These are phyloP conservation scores for Lamprotornis superbus DNA, from an alignment of 2,113 vertebrate genomes.

Conservation along the genomic window DNA sequence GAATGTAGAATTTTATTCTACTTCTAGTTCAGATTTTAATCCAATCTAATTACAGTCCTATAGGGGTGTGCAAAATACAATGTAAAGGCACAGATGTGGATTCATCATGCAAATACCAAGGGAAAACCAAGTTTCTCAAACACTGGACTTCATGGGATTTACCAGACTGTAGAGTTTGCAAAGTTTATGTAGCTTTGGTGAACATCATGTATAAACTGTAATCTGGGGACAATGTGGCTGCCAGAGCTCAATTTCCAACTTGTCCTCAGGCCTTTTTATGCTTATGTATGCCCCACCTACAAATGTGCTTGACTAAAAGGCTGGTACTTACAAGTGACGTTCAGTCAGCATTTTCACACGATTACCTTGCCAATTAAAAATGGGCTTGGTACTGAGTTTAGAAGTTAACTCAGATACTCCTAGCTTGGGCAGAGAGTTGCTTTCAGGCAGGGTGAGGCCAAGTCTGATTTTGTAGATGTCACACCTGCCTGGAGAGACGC, in stretches of 20 bases:
- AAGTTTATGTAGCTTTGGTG: neutral
- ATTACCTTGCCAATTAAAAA: slow-evolving; percentile 65
- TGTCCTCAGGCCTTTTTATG: neutral
- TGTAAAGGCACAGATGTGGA: neutral
- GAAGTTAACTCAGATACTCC: slow-evolving; percentile 68
- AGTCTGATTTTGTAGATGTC: slow-evolving; percentile 45
- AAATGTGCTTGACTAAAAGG: slow-evolving; percentile 41
- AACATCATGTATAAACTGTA: neutral
- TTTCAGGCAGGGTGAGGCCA: slow-evolving; percentile 68
- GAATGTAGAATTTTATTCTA: neutral
- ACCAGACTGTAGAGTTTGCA: neutral
- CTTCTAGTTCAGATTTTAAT: neutral
- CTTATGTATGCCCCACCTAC: slow-evolving; percentile 21
- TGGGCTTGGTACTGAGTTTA: slow-evolving; percentile 62
- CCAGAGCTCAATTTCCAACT: slow-evolving; percentile 41
- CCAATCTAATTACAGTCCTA: neutral
- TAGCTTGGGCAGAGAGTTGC: slow-evolving; percentile 66
- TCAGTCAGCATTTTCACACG: slow-evolving; percentile 72
- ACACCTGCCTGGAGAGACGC: slow-evolving; percentile 69
- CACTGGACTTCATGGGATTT: neutral
- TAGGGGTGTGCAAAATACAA: neutral
- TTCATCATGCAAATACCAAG: neutral
- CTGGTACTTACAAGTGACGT: slow-evolving; percentile 2
- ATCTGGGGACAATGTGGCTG: slow-evolving; percentile 17
- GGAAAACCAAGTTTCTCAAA: neutral